Evolutionary conservation across 1,140 invertebrate genomes (phyloP).

Genomic region (Orchesella cincta): DNA sequence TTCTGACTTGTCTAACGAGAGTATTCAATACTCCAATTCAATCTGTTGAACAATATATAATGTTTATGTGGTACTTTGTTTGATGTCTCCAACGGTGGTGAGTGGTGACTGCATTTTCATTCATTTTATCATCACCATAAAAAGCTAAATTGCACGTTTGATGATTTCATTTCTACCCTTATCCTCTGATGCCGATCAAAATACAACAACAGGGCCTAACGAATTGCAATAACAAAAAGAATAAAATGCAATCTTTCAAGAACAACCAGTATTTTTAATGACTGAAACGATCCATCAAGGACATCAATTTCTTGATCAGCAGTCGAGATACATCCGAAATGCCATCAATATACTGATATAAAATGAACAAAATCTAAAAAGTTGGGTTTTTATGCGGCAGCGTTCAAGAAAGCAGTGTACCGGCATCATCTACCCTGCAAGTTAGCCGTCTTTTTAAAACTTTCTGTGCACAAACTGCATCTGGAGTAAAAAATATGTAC

Average conservation of each 20-base stretch:
- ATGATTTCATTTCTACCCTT: not conserved
- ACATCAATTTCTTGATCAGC: not conserved
- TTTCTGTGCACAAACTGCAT: too few species aligned
- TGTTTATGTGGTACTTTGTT: too few species aligned
- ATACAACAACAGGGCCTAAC: not conserved
- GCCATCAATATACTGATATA: not conserved
- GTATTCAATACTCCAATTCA: too few species aligned
- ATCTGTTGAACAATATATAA: too few species aligned
- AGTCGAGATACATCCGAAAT: not conserved
- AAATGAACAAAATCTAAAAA: not conserved
- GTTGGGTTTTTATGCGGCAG: too few species aligned
- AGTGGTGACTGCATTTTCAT: too few species aligned
- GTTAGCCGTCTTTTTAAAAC: too few species aligned
- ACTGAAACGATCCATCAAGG: not conserved
- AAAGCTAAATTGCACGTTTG: slow-evolving; percentile 20
- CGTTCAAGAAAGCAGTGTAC: too few species aligned
- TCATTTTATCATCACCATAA: slow-evolving; percentile 26
- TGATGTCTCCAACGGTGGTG: too few species aligned
- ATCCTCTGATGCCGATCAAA: not conserved
- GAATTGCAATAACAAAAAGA: slow-evolving; percentile 12
- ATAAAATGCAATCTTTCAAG: slow-evolving; percentile 12
- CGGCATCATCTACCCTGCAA: too few species aligned
- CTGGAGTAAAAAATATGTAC: too few species aligned
- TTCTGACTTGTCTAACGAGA: too few species aligned
- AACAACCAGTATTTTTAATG: slow-evolving; percentile 19